Conservation (phyloP, 2,888 invertebrate species). For the Parapristionchus giblindavisi region DNA sequence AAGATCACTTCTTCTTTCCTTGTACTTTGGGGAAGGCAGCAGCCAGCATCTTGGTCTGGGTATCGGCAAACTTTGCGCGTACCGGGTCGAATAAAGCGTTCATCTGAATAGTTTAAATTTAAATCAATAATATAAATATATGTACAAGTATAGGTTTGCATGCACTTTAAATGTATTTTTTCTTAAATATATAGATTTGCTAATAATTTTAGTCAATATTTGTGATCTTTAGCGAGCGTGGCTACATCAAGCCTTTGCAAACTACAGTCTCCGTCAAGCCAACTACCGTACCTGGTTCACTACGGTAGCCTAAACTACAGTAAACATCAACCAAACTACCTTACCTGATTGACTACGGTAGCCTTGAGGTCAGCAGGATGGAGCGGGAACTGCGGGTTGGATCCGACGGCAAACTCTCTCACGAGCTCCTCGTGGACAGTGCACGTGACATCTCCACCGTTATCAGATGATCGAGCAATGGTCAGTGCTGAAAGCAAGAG, state of each 20-base stretch:
- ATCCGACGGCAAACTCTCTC: slow-evolving; percentile 66
- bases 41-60: slow-evolving; percentile 48
- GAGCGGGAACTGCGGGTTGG: slow-evolving; percentile 71
- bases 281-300: slow-evolving; percentile 26
- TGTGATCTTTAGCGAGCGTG: no score
- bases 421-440: slow-evolving; percentile 82
- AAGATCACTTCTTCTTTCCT: slow-evolving; percentile 44
- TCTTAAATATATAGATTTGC: no score
- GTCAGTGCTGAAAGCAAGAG: slow-evolving; percentile 41
- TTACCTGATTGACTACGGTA: slow-evolving; percentile 77
- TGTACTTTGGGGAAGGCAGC: slow-evolving; percentile 52
- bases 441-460: slow-evolving; percentile 83
- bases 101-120: no score
- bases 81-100: slow-evolving; percentile 48
- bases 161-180: no score
- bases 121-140: no score
- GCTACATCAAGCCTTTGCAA: no score
- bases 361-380: slow-evolving; percentile 94
- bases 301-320: slow-evolving; percentile 58
- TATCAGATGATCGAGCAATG: slow-evolving; percentile 73
- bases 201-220: no score
- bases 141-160: no score
- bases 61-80: slow-evolving; percentile 47
- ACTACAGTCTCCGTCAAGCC: no score
- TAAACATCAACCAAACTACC: slow-evolving; percentile 61